Conservation (phyloP, 2,888 invertebrate species). For the Aricia artaxerxes region DNA sequence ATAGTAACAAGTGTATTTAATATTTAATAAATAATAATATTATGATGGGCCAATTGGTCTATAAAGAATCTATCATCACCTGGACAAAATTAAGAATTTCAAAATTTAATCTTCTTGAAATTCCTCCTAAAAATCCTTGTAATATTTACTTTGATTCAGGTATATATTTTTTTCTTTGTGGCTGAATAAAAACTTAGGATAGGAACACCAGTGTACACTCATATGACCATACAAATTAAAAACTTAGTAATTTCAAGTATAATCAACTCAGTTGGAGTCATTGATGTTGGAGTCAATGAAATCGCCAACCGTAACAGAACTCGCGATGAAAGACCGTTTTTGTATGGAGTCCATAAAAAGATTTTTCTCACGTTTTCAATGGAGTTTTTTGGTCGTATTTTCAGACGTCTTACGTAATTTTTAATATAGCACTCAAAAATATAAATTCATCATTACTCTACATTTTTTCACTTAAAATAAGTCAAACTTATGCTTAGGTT, state of each 20-base stretch:
- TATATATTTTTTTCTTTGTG: too few species aligned
- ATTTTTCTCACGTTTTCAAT: conserved; percentile 16
- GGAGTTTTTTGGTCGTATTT: not conserved
- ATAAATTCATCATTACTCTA: not conserved
- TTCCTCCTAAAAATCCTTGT: too few species aligned
- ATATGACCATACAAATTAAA: too few species aligned
- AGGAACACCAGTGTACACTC: not conserved
- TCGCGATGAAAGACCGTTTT: not conserved
- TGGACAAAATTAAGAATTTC: too few species aligned
- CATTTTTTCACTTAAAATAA: not conserved
- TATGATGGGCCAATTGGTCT: too few species aligned
- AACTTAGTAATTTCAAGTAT: not conserved
- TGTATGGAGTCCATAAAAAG: not conserved
- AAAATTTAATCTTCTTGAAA: too few species aligned
- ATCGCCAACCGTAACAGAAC: not conserved
- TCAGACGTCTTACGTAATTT: not conserved
- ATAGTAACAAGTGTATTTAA: too few species aligned
- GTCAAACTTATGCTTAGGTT: too few species aligned
- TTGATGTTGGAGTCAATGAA: not conserved
- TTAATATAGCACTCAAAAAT: not conserved
- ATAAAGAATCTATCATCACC: too few species aligned
- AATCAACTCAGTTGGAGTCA: not conserved
- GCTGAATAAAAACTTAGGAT: too few species aligned
- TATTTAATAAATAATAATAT: too few species aligned
- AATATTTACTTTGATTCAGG: too few species aligned